These are phyloP conservation scores for Horisme vitalbata DNA, from an alignment of 2,888 invertebrate genomes.

Conservation along the genomic window DNA sequence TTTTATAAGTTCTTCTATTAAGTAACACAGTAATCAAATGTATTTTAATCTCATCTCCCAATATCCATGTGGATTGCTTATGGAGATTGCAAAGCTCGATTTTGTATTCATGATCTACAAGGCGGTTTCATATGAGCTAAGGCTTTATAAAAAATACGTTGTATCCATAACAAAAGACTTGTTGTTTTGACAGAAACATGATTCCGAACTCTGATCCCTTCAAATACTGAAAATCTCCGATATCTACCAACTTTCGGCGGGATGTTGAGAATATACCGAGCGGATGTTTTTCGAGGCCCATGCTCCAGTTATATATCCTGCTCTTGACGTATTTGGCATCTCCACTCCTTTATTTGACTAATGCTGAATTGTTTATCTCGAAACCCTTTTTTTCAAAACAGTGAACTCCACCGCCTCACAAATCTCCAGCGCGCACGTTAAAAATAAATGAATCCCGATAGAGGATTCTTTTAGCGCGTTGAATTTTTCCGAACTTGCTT, in stretches of 20 bases:
- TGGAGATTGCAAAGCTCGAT: too few relatives aligned
- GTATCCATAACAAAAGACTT: constrained; percentile 24
- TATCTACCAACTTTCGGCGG: constrained; percentile 23
- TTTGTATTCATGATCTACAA: constrained; percentile 6
- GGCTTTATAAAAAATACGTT: constrained; percentile 19
- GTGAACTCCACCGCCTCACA: constrained; percentile 39
- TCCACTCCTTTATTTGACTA: constrained; percentile 44
- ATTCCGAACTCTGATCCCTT: constrained; percentile 24
- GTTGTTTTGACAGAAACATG: constrained; percentile 29
- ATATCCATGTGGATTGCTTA: too few relatives aligned
- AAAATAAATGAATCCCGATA: constrained; percentile 51
- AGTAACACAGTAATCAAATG: too few relatives aligned
- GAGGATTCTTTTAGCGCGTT: constrained; percentile 40
- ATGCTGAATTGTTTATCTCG: constrained; percentile 52
- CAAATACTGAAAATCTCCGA: constrained; percentile 17
- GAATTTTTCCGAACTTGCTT: constrained; percentile 48
- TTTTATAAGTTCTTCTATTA: too few relatives aligned
- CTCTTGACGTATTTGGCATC: constrained; percentile 48
- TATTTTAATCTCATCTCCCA: too few relatives aligned
- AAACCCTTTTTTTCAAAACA: constrained; percentile 41
- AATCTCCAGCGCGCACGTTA: constrained; percentile 41
- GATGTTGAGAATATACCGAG: constrained; percentile 20
- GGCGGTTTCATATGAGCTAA: neutral
- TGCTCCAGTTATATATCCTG: constrained; percentile 48
- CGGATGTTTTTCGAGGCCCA: constrained; percentile 52